These are phyloP conservation scores for Xanthorhoe spadicearia DNA, from an alignment of 2,888 invertebrate species.

Conservation along the genomic window DNA sequence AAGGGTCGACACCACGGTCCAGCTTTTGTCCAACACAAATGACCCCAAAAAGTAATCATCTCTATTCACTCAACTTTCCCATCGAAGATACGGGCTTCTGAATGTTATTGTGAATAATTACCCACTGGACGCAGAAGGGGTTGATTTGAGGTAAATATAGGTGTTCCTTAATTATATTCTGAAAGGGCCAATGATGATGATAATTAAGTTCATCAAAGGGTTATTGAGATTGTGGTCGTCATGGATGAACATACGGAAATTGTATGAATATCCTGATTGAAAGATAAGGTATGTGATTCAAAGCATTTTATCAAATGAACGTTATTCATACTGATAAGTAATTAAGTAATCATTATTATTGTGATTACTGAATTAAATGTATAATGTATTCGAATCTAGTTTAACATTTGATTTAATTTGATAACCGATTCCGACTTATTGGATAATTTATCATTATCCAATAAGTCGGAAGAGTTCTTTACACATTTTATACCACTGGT, in stretches of 20 bases:
- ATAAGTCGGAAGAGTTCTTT: too few species aligned
- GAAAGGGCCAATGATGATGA: slow-evolving; percentile 24
- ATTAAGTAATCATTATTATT: neutral
- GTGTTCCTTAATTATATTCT: slow-evolving; percentile 56
- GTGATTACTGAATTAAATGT: neutral
- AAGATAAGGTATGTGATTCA: slow-evolving; percentile 4
- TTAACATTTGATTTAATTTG: too few species aligned
- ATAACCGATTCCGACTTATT: too few species aligned
- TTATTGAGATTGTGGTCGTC: slow-evolving; percentile 12
- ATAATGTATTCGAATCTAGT: too few species aligned
- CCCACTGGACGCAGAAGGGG: slow-evolving; percentile 56
- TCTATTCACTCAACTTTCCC: slow-evolving; percentile 80
- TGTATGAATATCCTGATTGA: slow-evolving; percentile 5
- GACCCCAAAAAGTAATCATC: slow-evolving; percentile 81
- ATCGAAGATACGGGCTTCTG: slow-evolving; percentile 82
- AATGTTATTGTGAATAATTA: slow-evolving; percentile 80
- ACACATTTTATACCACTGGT: too few species aligned
- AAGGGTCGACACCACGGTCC: slow-evolving; percentile 60
- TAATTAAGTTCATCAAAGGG: slow-evolving; percentile 23
- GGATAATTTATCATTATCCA: too few species aligned
- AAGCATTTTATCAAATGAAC: neutral
- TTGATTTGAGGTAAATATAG: slow-evolving; percentile 47
- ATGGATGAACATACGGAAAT: neutral
- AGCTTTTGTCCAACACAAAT: slow-evolving; percentile 78
- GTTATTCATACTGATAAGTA: neutral